Evolutionary conservation across 1,140 invertebrate genomes (phyloP).

Genomic region (Drosophila watanabei): DNA sequence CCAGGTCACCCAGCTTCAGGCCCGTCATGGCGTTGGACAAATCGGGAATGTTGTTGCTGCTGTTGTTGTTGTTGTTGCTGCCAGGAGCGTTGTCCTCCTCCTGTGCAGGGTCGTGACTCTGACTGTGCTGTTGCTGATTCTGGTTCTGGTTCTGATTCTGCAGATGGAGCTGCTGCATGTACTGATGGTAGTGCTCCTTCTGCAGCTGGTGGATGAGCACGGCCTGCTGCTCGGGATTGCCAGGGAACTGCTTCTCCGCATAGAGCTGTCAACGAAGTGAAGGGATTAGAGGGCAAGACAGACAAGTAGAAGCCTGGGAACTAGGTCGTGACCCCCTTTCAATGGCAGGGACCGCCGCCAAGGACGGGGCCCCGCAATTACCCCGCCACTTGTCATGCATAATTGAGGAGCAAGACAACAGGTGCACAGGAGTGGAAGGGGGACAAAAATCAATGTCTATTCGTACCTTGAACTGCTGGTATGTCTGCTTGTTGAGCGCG

Average conservation of each 20-base stretch:
- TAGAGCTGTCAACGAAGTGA: slow-evolving; percentile 87
- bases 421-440: slow-evolving; percentile 45
- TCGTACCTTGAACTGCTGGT: slow-evolving; percentile 92
- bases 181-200: slow-evolving; percentile 99
- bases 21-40: slow-evolving; percentile 58
- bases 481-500: slow-evolving; percentile 98
- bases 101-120: slow-evolving; percentile 19
- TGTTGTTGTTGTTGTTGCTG: slow-evolving; percentile 51
- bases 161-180: slow-evolving; percentile 94
- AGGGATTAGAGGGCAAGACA: not conserved
- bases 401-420: slow-evolving; percentile 93
- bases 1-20: slow-evolving; percentile 49
- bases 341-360: slow-evolving; percentile 13
- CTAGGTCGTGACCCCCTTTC: slow-evolving; percentile 60
- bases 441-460: slow-evolving; percentile 8
- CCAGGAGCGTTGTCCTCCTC: slow-evolving; percentile 12
- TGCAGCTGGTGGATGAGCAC: slow-evolving; percentile 96
- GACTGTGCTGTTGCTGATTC: slow-evolving; percentile 4
- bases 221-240: slow-evolving; percentile 96
- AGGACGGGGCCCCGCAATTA: slow-evolving; percentile 5
- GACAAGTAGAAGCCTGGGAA: slow-evolving; percentile 16
- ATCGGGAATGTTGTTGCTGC: slow-evolving; percentile 39
- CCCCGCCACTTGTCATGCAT: slow-evolving; percentile 11
- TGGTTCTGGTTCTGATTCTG: slow-evolving; percentile 71
- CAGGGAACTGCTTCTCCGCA: slow-evolving; percentile 98